A percentile compares a stretch with the other conserved stretches of the same genome.
phyloP scores from a whole-genome alignment of 1,140 invertebrate species.

The Brachionus sp. region DNA sequence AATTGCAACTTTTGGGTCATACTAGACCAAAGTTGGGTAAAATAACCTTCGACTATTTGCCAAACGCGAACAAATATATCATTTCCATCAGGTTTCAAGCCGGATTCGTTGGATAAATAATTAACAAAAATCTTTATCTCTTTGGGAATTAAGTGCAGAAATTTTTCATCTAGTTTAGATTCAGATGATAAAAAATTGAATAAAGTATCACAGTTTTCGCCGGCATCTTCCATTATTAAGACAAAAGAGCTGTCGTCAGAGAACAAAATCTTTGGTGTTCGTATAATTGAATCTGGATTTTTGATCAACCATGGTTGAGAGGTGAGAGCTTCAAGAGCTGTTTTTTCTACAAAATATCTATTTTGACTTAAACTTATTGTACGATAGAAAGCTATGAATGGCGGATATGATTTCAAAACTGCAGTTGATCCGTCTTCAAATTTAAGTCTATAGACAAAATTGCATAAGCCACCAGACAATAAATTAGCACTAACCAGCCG shows the following conservation, averaged over 20 bases:
- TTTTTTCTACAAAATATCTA: conserved; percentile 27
- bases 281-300: conserved; percentile 7
- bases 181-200: conserved; percentile 7
- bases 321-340: not conserved
- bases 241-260: not conserved
- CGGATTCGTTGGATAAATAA: not conserved
- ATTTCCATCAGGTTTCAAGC: not conserved
- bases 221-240: conserved; percentile 42
- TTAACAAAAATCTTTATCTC: conserved; percentile 18
- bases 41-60: conserved; percentile 6
- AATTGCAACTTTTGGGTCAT: conserved; percentile 10
- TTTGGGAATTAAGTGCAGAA: not conserved
- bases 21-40: not conserved
- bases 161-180: not conserved
- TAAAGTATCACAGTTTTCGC: not conserved
- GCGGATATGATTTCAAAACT: conserved; percentile 38
- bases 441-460: conserved; percentile 22
- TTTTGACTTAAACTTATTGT: not conserved
- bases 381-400: not conserved
- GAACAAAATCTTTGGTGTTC: conserved; percentile 3
- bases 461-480: conserved; percentile 25
- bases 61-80: not conserved
- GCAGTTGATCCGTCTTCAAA: conserved; percentile 25
- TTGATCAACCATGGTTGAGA: not conserved
- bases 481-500: not conserved